Conservation (phyloP, 1,140 invertebrate genomes). For the Tyrophagus putrescentiae region DNA sequence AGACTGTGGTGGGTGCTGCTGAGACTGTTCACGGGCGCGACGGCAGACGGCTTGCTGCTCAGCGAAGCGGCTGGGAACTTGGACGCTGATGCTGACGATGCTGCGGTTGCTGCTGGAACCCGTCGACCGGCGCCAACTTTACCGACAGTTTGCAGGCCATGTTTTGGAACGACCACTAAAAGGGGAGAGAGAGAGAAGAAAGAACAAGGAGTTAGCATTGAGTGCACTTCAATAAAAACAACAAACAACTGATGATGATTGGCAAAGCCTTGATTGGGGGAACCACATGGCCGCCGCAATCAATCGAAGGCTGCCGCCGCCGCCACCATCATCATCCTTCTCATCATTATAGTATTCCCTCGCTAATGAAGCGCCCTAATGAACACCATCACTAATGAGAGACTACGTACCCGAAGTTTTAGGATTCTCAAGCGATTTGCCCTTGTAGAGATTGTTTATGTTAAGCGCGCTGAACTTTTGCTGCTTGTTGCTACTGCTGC, state of each 20-base stretch:
- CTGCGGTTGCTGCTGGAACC: slow-evolving; percentile 73
- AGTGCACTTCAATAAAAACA: slow-evolving; percentile 4
- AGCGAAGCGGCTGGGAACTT: background rate
- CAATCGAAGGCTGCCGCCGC: no score
- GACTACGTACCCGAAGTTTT: slow-evolving; percentile 35
- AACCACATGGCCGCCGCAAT: no score
- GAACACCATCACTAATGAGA: no score
- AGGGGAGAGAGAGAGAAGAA: slow-evolving; percentile 6
- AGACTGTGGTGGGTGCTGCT: slow-evolving; percentile 55
- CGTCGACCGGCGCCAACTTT: slow-evolving; percentile 87
- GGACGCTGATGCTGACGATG: slow-evolving; percentile 41
- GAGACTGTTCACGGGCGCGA: slow-evolving; percentile 66
- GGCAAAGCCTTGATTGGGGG: no score
- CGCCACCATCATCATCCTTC: no score
- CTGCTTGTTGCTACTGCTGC: slow-evolving; percentile 34
- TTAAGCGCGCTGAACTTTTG: slow-evolving; percentile 68
- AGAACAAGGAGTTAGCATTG: slow-evolving; percentile 4
- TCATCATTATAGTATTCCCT: no score
- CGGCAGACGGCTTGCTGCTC: background rate
- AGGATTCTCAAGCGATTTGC: slow-evolving; percentile 46
- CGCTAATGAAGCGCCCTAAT: no score
- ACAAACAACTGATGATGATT: slow-evolving; percentile 5
- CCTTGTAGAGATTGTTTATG: slow-evolving; percentile 91
- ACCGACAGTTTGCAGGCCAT: slow-evolving; percentile 96
- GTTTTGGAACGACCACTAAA: slow-evolving; percentile 64